Conservation (phyloP, 2,888 invertebrate genomes). For the Silvanus unidentatus region DNA sequence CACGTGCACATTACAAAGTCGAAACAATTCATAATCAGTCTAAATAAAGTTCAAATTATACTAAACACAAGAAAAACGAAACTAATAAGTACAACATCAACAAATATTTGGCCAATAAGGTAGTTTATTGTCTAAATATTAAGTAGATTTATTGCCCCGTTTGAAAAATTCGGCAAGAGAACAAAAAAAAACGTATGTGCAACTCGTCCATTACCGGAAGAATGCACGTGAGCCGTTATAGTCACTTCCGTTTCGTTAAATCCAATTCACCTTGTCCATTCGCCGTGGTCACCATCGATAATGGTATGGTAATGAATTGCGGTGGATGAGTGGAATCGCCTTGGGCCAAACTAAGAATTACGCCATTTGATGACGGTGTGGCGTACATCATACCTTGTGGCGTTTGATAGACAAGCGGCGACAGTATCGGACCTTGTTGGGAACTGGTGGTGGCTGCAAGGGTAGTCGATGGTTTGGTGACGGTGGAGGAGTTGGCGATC, state of each 20-base stretch:
- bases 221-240: too few relatives aligned
- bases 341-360: conserved; percentile 45
- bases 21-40: neutral
- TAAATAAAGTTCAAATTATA: conserved; percentile 4
- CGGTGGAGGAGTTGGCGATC: conserved; percentile 21
- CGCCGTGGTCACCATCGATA: conserved; percentile 55
- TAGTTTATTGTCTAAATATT: conserved; percentile 15
- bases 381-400: conserved; percentile 49
- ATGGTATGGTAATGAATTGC: conserved; percentile 66
- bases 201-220: too few relatives aligned
- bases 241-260: conserved; percentile 35
- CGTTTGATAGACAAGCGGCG: conserved; percentile 45
- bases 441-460: conserved; percentile 1
- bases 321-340: conserved; percentile 46
- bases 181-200: neutral
- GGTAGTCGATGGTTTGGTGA: neutral
- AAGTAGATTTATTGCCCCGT: conserved; percentile 1
- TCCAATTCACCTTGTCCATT: conserved; percentile 44
- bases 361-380: conserved; percentile 45
- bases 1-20: too few relatives aligned
- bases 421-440: conserved; percentile 26
- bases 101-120: conserved; percentile 12
- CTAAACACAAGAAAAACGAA: conserved; percentile 8
- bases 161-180: neutral
- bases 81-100: conserved; percentile 11